Conservation (phyloP, 2,888 invertebrate species). For the Anthoptus insignis region DNA sequence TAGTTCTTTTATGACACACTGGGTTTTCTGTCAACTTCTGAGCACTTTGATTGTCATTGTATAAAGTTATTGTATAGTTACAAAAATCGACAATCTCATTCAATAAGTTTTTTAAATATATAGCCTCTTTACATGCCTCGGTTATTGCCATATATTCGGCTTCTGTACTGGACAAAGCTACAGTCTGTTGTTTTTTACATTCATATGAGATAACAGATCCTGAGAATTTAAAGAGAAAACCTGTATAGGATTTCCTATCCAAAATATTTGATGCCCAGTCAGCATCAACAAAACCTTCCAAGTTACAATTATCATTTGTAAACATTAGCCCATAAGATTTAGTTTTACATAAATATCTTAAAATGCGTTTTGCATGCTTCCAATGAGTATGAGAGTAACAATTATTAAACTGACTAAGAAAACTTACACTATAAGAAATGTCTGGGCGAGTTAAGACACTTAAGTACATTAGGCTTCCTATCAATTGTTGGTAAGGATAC, state of each 20-base stretch:
- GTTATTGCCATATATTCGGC: neutral
- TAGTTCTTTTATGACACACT: too few relatives aligned
- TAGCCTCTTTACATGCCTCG: neutral
- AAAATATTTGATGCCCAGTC: neutral
- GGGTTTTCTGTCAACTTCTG: too few relatives aligned
- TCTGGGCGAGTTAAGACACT: neutral
- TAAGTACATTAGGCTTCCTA: neutral
- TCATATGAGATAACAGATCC: neutral
- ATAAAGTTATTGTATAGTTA: too few relatives aligned
- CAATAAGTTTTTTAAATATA: slow-evolving; percentile 52
- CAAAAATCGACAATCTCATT: slow-evolving; percentile 4
- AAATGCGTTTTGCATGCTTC: neutral
- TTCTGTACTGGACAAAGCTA: neutral
- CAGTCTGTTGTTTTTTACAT: neutral
- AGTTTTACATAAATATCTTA: neutral
- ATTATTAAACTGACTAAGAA: neutral
- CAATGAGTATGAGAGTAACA: neutral
- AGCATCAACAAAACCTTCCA: neutral
- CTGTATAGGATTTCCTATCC: neutral
- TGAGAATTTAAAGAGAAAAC: neutral
- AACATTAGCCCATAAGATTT: neutral
- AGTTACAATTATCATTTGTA: neutral
- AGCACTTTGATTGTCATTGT: too few relatives aligned
- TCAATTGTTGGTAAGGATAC: slow-evolving; percentile 13
- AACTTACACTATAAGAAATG: neutral